Evolutionary conservation across 1,140 invertebrate genomes (phyloP).

Genomic region (Delia radicum): DNA sequence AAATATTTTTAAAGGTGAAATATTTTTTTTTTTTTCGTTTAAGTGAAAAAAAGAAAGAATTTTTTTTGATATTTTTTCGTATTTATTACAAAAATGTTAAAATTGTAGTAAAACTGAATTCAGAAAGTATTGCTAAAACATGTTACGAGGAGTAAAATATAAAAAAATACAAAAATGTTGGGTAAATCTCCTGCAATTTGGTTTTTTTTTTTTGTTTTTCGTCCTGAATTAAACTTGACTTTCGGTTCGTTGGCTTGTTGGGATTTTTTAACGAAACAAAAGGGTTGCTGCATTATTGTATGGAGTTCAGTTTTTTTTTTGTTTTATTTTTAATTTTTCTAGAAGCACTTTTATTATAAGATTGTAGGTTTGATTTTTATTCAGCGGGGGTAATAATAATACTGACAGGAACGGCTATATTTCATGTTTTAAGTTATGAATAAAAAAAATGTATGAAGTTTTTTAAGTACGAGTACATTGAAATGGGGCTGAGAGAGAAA

Average conservation of each 20-base stretch:
- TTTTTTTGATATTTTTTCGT: no score
- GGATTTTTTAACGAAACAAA: not conserved
- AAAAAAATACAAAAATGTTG: not conserved
- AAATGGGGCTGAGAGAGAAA: no score
- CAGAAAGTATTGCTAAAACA: not conserved
- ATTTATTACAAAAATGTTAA: no score
- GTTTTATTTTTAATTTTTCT: not conserved
- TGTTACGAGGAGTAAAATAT: not conserved
- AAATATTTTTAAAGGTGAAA: no score
- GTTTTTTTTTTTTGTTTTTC: conserved; percentile 6
- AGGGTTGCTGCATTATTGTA: no score
- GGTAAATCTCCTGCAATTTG: not conserved
- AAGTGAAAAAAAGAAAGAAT: no score
- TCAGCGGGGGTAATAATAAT: not conserved
- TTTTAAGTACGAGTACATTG: not conserved
- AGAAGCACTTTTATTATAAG: not conserved
- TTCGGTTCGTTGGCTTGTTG: conserved; percentile 24
- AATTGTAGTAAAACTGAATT: not conserved
- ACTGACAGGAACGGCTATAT: not conserved
- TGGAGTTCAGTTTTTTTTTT: no score
- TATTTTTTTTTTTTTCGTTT: no score
- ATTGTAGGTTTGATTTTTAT: not conserved
- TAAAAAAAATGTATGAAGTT: not conserved
- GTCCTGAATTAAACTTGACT: conserved; percentile 25
- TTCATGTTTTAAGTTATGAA: not conserved